phyloP scores from a whole-genome alignment of 2,797 vertebrate species.

The Clamator glandarius region DNA sequence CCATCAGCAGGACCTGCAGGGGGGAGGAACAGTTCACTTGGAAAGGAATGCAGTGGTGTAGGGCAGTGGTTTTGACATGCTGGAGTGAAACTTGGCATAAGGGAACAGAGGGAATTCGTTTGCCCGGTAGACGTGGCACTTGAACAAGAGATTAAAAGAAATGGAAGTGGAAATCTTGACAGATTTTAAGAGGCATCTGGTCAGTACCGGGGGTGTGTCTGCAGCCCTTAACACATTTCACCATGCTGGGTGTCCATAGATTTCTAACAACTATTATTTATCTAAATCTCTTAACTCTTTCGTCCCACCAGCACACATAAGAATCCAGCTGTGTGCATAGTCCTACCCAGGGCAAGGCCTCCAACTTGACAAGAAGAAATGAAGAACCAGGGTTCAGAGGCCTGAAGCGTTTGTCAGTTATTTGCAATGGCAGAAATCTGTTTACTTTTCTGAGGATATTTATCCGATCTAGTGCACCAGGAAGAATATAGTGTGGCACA shows the following conservation, averaged over 20 bases:
- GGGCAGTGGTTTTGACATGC: slow-evolving; percentile 58
- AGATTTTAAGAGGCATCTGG: background rate
- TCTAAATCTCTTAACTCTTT: background rate
- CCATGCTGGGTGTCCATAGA: background rate
- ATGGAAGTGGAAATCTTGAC: slow-evolving; percentile 40
- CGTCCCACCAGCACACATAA: background rate
- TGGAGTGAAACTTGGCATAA: slow-evolving; percentile 56
- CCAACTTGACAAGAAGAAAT: background rate
- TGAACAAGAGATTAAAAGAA: slow-evolving; percentile 40
- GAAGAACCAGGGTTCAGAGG: background rate
- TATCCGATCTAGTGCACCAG: slow-evolving; percentile 36
- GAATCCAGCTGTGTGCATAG: slow-evolving; percentile 15
- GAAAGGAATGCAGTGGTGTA: slow-evolving; percentile 54
- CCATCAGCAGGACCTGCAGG: slow-evolving; percentile 12
- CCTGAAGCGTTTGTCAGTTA: slow-evolving; percentile 34
- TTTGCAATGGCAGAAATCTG: slow-evolving; percentile 23
- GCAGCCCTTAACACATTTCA: background rate
- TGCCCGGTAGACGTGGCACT: slow-evolving; percentile 56
- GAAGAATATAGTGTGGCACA: slow-evolving; percentile 19
- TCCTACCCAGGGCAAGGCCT: background rate
- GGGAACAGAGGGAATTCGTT: background rate
- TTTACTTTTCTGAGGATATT: slow-evolving; percentile 30
- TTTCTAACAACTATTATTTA: background rate
- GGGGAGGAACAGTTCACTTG: slow-evolving; percentile 53
- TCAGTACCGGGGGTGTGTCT: background rate